phyloP scores from a whole-genome alignment of 92 coral and sea anemone species.

The Zoanthus solanderi region DNA sequence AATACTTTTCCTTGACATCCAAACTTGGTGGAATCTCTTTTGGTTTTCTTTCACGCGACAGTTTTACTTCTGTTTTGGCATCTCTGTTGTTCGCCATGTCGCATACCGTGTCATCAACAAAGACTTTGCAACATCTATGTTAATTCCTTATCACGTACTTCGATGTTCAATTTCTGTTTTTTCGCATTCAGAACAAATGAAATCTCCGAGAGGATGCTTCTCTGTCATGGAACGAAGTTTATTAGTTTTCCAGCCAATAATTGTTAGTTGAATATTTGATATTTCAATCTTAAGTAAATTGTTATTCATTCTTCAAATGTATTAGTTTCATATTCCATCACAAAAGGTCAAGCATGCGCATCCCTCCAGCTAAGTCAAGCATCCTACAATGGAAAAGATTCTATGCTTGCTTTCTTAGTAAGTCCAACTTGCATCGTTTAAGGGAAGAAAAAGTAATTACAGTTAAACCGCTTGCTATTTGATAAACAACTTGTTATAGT shows the following conservation, averaged over 20 bases:
- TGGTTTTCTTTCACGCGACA: slow-evolving; percentile 8
- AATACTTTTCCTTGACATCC: background rate
- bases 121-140: background rate
- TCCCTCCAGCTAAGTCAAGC: too few species aligned
- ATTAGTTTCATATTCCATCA: background rate
- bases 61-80: background rate
- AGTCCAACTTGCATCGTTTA: background rate
- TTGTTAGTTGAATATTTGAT: background rate
- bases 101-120: background rate
- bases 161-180: background rate
- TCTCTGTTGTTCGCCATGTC: slow-evolving; percentile 10
- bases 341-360: slow-evolving; percentile 3
- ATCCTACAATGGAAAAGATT: too few species aligned
- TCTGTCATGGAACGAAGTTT: slow-evolving; percentile 6
- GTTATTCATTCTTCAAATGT: background rate
- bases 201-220: background rate
- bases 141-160: too few species aligned
- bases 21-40: background rate
- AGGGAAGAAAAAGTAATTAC: background rate
- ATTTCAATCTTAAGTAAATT: background rate
- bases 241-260: background rate
- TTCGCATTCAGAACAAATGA: background rate
- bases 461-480: background rate
- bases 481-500: background rate
- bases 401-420: too few species aligned